phyloP scores from a whole-genome alignment of 1,140 invertebrate species.

The Lepidotrigona ventralis region DNA sequence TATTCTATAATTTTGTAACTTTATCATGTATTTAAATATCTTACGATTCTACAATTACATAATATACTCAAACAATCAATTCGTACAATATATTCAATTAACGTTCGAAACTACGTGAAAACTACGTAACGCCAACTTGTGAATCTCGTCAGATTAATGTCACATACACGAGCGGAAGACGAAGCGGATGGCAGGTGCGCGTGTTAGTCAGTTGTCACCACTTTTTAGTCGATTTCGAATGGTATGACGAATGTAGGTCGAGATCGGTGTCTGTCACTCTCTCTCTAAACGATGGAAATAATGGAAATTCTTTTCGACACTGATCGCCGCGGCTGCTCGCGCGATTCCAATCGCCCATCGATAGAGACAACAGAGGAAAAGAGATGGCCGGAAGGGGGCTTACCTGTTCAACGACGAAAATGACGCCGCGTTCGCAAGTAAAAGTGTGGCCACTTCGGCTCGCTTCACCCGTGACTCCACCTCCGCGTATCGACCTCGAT shows the following conservation, averaged over 20 bases:
- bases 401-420: slow-evolving; percentile 25
- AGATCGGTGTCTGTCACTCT: neutral
- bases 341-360: neutral
- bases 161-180: too few relatives aligned
- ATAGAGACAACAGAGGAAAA: neutral
- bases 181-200: neutral
- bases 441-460: neutral
- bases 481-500: slow-evolving; percentile 11
- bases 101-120: neutral
- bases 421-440: slow-evolving; percentile 8
- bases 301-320: neutral
- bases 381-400: neutral
- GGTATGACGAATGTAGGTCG: neutral
- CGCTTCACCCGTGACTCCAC: neutral
- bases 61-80: too few relatives aligned
- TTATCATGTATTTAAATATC: too few relatives aligned
- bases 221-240: neutral
- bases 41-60: too few relatives aligned
- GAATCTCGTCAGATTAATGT: neutral
- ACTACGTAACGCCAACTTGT: neutral
- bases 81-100: neutral
- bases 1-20: too few relatives aligned
- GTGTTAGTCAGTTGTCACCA: neutral
- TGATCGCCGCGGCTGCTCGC: neutral
- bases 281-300: neutral